Evolutionary conservation across 1,140 invertebrate genomes (phyloP).

Genomic region (Paramacrobiotus metropolitanus): DNA sequence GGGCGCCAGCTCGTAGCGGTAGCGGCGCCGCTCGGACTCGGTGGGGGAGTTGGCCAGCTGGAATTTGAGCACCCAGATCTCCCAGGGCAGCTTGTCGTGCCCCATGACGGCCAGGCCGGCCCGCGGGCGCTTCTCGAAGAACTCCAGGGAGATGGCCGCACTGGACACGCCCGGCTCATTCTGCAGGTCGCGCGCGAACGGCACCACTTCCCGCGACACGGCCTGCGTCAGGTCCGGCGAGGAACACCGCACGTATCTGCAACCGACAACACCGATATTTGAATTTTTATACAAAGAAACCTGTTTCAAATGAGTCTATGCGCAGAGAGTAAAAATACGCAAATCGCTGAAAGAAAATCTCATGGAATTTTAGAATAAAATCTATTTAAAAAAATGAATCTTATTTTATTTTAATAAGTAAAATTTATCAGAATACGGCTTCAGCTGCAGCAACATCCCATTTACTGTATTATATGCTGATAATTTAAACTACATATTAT

Average conservation of each 20-base stretch:
- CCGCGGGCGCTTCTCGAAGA: neutral
- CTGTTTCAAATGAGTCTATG: too few species aligned
- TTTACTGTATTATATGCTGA: too few species aligned
- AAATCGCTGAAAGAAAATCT: too few species aligned
- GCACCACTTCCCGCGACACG: conserved; percentile 52
- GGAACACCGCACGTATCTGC: conserved; percentile 46
- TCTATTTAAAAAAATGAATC: too few species aligned
- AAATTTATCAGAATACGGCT: too few species aligned
- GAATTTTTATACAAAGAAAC: too few species aligned
- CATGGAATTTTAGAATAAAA: too few species aligned
- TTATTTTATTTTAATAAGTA: too few species aligned
- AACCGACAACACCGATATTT: too few species aligned
- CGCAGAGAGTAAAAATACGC: too few species aligned
- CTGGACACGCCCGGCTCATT: neutral
- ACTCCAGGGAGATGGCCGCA: neutral
- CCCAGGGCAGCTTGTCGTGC: conserved; percentile 1
- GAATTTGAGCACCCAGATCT: conserved; percentile 1
- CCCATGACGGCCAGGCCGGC: neutral
- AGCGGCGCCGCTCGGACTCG: neutral
- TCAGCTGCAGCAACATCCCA: too few species aligned
- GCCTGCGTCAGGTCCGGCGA: conserved; percentile 46
- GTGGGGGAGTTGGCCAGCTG: neutral
- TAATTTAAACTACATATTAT: too few species aligned
- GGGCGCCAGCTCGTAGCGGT: conserved; percentile 1
- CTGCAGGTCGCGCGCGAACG: conserved; percentile 28